A percentile compares a stretch with the other conserved stretches of the same genome.
Conservation (phyloP, 2,113 vertebrate genomes). For the Vimba vimba region DNA sequence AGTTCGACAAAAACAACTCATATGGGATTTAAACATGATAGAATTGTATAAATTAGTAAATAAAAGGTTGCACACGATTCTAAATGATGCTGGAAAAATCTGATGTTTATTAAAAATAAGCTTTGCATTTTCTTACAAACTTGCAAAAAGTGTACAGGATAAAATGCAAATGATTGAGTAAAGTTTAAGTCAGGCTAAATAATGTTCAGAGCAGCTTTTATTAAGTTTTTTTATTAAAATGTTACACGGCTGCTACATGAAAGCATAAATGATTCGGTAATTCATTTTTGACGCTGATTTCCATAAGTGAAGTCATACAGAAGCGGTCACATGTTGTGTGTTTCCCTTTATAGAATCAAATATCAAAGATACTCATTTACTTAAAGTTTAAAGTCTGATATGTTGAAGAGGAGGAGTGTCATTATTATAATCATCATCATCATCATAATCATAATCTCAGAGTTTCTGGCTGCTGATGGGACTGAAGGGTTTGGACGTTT, state of each 20-base stretch:
- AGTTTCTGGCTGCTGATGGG: conserved; percentile 50
- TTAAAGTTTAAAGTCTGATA: background rate
- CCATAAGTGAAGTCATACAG: background rate
- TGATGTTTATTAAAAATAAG: too few species aligned
- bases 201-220: background rate
- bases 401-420: background rate
- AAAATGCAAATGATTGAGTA: background rate
- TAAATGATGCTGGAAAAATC: conserved; percentile 27
- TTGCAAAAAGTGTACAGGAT: background rate
- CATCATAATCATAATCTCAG: conserved; percentile 18
- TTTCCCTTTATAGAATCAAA: conserved; percentile 14
- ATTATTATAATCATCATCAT: background rate
- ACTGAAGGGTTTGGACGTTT: conserved; percentile 68
- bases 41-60: background rate
- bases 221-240: background rate
- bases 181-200: background rate
- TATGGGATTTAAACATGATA: background rate
- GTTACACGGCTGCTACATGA: background rate
- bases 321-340: background rate
- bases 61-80: background rate
- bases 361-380: too few species aligned
- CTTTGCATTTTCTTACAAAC: background rate
- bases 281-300: background rate
- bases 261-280: conserved; percentile 8
- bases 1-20: background rate